A percentile compares a stretch with the other conserved stretches of the same genome.
Conservation (phyloP, 2,888 invertebrate species). For the Eupithecia dodoneata region DNA sequence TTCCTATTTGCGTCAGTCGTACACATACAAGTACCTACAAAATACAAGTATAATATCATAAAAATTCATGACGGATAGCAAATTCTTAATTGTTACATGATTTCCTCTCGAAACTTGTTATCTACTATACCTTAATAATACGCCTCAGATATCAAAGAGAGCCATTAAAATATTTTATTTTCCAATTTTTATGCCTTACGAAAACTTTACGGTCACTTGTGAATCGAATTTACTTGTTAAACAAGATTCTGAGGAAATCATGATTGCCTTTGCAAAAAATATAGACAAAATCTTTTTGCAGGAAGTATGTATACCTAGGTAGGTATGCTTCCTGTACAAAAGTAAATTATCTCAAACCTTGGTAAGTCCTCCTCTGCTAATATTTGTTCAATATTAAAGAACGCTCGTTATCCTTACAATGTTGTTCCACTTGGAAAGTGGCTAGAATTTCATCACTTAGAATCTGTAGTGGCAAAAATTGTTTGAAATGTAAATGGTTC, state of each 20-base stretch:
- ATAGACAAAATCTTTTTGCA: not conserved
- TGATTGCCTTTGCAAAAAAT: conserved; percentile 25
- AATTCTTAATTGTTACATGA: conserved; percentile 24
- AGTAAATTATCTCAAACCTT: not conserved
- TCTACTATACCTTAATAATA: conserved; percentile 63
- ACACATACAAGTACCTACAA: not conserved
- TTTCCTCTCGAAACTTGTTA: conserved; percentile 57
- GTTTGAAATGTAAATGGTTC: conserved; percentile 46
- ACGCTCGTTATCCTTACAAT: not conserved
- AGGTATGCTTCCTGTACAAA: not conserved
- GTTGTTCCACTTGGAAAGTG: not conserved
- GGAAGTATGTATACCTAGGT: not conserved
- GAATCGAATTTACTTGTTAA: conserved; percentile 42
- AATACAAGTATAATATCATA: not conserved
- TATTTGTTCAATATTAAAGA: not conserved
- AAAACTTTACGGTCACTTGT: conserved; percentile 35
- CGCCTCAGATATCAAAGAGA: conserved; percentile 53
- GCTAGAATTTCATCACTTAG: conserved; percentile 29
- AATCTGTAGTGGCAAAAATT: conserved; percentile 33
- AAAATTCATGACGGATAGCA: not conserved
- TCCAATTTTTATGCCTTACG: conserved; percentile 35
- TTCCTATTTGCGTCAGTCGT: not conserved
- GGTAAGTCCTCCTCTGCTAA: not conserved
- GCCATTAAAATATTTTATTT: conserved; percentile 45
- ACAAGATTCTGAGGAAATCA: conserved; percentile 23